Conservation (phyloP, 2,797 vertebrate species). For the Pipistrellus kuhlii region DNA sequence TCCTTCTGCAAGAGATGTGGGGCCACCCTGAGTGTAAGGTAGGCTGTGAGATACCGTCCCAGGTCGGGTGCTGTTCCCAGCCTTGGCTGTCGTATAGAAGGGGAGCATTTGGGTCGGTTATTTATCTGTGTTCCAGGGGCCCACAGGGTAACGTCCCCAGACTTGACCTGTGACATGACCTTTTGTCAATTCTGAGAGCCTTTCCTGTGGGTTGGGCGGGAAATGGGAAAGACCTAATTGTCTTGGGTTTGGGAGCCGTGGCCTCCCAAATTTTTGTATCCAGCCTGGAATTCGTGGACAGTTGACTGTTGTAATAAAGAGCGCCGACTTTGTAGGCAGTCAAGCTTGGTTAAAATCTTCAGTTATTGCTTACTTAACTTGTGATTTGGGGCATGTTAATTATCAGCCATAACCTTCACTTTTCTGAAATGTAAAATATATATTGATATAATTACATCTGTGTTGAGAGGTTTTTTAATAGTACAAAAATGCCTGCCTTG, state of each 20-base stretch:
- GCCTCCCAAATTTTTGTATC: not conserved
- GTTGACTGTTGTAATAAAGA: constrained; percentile 6
- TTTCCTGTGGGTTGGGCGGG: not conserved
- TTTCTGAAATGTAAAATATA: constrained; percentile 43
- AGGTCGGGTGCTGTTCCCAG: rapidly evolving
- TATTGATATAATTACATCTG: constrained; percentile 25
- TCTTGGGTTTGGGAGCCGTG: not conserved
- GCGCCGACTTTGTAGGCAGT: not conserved
- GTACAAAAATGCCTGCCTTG: constrained; percentile 9
- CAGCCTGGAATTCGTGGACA: not conserved
- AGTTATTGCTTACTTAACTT: not conserved
- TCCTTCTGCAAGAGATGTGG: no score
- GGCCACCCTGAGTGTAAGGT: not conserved
- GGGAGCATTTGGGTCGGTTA: not conserved
- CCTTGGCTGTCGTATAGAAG: not conserved
- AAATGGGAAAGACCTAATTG: not conserved
- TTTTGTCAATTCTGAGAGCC: not conserved
- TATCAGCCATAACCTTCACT: constrained; percentile 55
- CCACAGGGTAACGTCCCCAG: not conserved
- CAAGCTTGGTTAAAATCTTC: constrained; percentile 11
- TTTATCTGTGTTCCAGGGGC: not conserved
- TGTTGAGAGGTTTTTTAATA: constrained; percentile 52
- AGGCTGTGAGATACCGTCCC: not conserved
- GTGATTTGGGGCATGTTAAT: constrained; percentile 46
- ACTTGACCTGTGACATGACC: not conserved